Base-by-base conservation (phyloP, 2,113 vertebrate species). In the Ornithorhynchus anatinus region DNA sequence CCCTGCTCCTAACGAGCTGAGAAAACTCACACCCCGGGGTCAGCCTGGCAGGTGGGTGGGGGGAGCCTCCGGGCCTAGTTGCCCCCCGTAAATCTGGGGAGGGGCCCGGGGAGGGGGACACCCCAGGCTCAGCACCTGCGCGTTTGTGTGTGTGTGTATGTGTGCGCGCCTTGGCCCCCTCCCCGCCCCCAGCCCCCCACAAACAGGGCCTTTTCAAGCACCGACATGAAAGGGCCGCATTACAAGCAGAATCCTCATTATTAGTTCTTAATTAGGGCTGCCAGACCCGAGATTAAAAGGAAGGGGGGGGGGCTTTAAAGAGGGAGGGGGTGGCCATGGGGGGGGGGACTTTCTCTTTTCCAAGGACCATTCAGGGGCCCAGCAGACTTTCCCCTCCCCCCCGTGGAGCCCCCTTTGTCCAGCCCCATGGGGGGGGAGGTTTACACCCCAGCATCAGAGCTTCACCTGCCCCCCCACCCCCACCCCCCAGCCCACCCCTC, bases 21-120 rank as follows among this genome's bases (percentile, higher is more conserved):
- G 88, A 91, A 91, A 91, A 89, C 64, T 91, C 84, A 85, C 89
- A 89, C 88, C 83, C 88, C 20, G 14, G 33, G 44, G 44, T 33
- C 17, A 1, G 74, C 51, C 2, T 69, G 2, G 65, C 19, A 2
- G 60, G 77, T n/a, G n/a, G 45, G 65, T 42, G 16, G 69, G 29
- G 2, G 32, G 22, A 1, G 20, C 45, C 33, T 64, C 60, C 10
- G 19, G 22, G n/a, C 61, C 78, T 69, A 47, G 79, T 60, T 50
- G 3, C 43, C 40, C 51, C 43, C 36, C 27, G 47, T 60, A 82
- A 85, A 82, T 84, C 33, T 33, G 77, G 78, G 54, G 75, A 88
- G 81, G n/a, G n/a, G n/a, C n/a, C n/a, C n/a, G n/a, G n/a, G n/a
- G n/a, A n/a, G n/a, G n/a, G n/a, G n/a, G n/a, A n/a, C n/a, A n/a